These are phyloP conservation scores for Limnephilus rhombicus DNA, from an alignment of 2,888 invertebrate species.

Conservation along the genomic window DNA sequence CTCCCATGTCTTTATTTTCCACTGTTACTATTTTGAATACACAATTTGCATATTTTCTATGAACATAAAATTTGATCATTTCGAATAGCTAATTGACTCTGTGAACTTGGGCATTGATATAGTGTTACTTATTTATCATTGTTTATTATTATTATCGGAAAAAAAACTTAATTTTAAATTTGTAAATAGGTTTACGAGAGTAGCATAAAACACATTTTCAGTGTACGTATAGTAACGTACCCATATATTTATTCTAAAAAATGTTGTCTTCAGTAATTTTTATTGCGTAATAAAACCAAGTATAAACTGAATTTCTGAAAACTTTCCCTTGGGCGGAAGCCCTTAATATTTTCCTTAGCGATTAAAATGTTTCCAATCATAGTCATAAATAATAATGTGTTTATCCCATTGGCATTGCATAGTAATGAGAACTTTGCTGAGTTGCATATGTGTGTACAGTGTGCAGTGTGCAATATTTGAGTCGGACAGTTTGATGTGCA, in stretches of 20 bases:
- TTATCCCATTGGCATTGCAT: background rate
- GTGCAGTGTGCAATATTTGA: background rate
- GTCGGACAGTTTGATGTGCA: constrained; percentile 32
- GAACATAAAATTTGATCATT: background rate
- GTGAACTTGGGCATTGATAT: no score
- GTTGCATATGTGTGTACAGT: background rate
- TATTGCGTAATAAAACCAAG: background rate
- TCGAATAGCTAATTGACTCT: no score
- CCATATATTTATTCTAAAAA: no score
- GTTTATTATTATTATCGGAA: background rate
- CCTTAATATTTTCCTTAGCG: background rate
- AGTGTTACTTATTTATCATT: no score
- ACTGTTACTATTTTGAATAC: background rate
- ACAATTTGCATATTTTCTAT: background rate
- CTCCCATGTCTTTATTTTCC: background rate
- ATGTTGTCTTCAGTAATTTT: background rate
- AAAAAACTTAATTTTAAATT: background rate
- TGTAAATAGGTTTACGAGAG: background rate
- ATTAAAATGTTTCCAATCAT: background rate
- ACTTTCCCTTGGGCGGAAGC: background rate
- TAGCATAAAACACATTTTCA: background rate
- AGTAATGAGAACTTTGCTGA: background rate
- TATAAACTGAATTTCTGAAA: background rate
- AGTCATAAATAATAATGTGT: background rate
- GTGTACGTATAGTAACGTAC: background rate